Base-by-base conservation (phyloP, 2,888 invertebrate genomes). In the Mycalesis mineus region DNA sequence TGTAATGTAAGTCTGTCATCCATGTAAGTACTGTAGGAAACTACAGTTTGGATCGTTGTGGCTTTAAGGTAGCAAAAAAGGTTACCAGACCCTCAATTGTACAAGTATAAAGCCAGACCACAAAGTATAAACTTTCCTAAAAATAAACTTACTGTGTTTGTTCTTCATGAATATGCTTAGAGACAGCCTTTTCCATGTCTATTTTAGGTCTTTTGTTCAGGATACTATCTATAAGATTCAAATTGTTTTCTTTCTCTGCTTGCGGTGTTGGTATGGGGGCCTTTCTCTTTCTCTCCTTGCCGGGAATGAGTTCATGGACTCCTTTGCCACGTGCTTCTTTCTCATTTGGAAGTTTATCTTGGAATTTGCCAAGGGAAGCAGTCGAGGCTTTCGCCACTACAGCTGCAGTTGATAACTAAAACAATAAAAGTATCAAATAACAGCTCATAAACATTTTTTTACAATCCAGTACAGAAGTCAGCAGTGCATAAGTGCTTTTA, bases 331-430 rank as follows among this genome's bases (percentile, higher is more conserved):
- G 91, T 0, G 95, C 94, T 68, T 94, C 93, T 75, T 96, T 98
- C 77, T 98, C 98, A 78, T 97, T 97, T 0, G 96, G 94, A 55
- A 98, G 85, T 71, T 94, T 95, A 48, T 92, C 92, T 84, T 98
- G 97, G 86, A 98, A 99, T 86, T 97, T 97, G 37, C 99, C 99
- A 1, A 97, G 91, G 1, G 98, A 99, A 1, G 99, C 99, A 41
- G 98, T 99, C 0, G 99, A 97, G 1, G 94, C 92, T 75, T 94
- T 94, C 0, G 98, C 97, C 1, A 98, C 92, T 3, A 94, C 93
- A 11, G 96, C 93, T 7, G 98, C 97, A 54, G 95, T 92, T 61
- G 94, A 91, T 39, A 98, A 84, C 91, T 98, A 91, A 3, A 82
- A 85, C 53, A 47, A 41, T 13, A 54, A 36, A 52, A 14, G 28